These are phyloP conservation scores for Allophyes oxyacanthae DNA, from an alignment of 2,888 invertebrate species.

Conservation along the genomic window DNA sequence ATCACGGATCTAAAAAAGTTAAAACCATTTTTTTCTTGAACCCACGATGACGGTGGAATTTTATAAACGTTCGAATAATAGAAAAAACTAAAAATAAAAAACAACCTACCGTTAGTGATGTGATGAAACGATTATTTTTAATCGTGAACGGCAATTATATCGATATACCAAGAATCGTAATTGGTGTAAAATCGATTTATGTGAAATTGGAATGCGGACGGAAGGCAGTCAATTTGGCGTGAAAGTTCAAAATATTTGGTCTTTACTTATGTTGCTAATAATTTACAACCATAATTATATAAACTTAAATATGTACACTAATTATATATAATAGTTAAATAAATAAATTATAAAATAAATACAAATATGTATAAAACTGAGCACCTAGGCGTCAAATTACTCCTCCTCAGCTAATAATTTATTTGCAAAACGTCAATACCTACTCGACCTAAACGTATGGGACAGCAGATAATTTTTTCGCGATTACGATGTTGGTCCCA, in stretches of 20 bases:
- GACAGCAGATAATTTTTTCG: no score
- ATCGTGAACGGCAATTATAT: slow-evolving; percentile 52
- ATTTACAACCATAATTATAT: no score
- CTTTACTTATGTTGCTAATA: no score
- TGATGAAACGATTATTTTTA: slow-evolving; percentile 49
- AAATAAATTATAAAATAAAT: no score
- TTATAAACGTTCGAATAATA: slow-evolving; percentile 39
- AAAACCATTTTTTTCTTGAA: slow-evolving; percentile 21
- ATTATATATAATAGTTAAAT: no score
- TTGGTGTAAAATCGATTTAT: slow-evolving; percentile 53
- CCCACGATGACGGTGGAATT: slow-evolving; percentile 32
- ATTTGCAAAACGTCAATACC: no score
- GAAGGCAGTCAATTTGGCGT: slow-evolving; percentile 18
- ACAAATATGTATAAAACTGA: no score
- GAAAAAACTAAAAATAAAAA: slow-evolving; percentile 2
- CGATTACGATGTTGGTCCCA: no score
- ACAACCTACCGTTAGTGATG: slow-evolving; percentile 43
- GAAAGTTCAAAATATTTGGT: slow-evolving; percentile 38
- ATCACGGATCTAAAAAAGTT: slow-evolving; percentile 4
- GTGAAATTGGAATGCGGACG: slow-evolving; percentile 52
- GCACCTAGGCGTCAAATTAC: no score
- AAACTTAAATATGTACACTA: no score
- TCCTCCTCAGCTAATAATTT: no score
- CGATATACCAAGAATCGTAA: slow-evolving; percentile 51
- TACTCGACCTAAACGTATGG: no score